Evolutionary conservation across 2,113 vertebrate species (phyloP).

Genomic region (Xenopus laevis): DNA sequence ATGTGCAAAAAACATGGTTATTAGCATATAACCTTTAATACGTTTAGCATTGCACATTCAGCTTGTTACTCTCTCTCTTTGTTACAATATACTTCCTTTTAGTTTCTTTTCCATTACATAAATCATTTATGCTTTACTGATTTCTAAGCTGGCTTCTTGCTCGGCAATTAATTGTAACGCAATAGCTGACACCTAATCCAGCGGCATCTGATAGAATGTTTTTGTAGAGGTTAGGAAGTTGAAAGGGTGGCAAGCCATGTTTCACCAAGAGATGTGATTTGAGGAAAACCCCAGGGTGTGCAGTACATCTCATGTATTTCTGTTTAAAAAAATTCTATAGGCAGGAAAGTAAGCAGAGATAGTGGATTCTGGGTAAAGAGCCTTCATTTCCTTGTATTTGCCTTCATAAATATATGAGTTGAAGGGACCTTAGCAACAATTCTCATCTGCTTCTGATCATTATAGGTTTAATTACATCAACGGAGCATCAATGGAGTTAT

Average conservation of each 20-base stretch:
- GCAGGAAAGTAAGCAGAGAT: no score
- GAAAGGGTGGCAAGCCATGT: background rate
- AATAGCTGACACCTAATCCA: background rate
- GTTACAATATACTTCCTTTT: conserved; percentile 1
- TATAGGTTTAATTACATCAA: no score
- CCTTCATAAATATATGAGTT: no score
- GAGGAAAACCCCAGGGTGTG: no score
- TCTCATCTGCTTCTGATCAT: no score
- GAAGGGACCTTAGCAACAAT: no score
- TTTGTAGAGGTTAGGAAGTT: background rate
- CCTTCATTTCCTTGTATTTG: no score
- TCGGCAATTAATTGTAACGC: background rate
- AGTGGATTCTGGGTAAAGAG: no score
- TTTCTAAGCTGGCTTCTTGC: background rate
- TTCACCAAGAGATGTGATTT: background rate
- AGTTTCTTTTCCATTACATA: background rate
- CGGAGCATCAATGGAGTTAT: no score
- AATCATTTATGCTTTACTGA: conserved; percentile 2
- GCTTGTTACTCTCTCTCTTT: background rate
- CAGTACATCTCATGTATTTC: no score
- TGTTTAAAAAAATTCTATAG: no score
- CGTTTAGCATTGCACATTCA: background rate
- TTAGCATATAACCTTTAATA: conserved; percentile 6
- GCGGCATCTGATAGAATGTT: background rate
- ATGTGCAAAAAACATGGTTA: conserved; percentile 1